A percentile compares a stretch with the other conserved stretches of the same genome.
These are phyloP conservation scores for Xestia ashworthii DNA, from an alignment of 2,888 invertebrate genomes.

Conservation along the genomic window DNA sequence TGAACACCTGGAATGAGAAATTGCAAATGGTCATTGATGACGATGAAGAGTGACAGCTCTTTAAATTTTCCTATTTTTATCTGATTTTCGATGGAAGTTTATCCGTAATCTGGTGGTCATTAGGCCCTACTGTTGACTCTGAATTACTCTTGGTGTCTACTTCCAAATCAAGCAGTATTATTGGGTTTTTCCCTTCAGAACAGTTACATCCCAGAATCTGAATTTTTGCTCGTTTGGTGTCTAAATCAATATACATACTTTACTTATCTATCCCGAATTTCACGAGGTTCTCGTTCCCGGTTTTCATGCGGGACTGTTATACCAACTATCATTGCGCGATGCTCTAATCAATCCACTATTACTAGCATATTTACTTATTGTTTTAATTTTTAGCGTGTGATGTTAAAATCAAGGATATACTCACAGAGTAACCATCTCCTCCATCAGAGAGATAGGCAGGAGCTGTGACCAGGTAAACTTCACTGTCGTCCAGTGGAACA, in stretches of 20 bases:
- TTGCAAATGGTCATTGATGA: background rate
- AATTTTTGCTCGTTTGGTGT: too few species aligned
- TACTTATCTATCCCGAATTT: too few species aligned
- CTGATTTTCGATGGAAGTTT: background rate
- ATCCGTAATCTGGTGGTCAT: too few species aligned
- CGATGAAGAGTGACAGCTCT: background rate
- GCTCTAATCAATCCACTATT: too few species aligned
- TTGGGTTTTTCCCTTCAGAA: background rate
- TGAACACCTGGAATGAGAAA: constrained; percentile 83
- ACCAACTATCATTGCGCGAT: too few species aligned
- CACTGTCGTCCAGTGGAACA: constrained; percentile 88
- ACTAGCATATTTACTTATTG: background rate
- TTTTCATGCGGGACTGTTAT: too few species aligned
- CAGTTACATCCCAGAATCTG: too few species aligned
- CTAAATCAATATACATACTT: too few species aligned
- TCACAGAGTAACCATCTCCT: constrained; percentile 92
- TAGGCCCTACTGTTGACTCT: background rate
- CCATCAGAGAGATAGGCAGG: constrained; percentile 91
- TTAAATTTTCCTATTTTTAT: background rate
- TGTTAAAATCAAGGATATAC: constrained; percentile 50
- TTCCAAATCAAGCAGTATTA: background rate
- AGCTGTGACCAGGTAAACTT: constrained; percentile 91
- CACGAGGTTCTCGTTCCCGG: too few species aligned
- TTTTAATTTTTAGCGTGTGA: background rate
- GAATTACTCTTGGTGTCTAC: background rate